phyloP scores from a whole-genome alignment of 1,140 invertebrate species.

The Danaus melanippus region DNA sequence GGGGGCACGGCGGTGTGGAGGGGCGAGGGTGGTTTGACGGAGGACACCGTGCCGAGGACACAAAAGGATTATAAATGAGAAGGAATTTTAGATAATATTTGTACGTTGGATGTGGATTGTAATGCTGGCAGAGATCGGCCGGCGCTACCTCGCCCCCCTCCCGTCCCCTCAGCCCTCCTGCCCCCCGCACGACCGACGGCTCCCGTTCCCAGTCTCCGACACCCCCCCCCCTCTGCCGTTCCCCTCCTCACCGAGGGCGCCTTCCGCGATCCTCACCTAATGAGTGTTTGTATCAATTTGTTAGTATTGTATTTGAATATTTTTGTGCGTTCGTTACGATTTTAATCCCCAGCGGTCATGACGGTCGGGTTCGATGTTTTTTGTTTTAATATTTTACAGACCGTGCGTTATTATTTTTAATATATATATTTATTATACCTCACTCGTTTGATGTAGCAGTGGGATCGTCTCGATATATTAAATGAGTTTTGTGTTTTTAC shows the following conservation, averaged over 20 bases:
- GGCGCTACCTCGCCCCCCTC: constrained; percentile 17
- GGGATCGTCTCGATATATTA: constrained; percentile 49
- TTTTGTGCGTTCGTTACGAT: constrained; percentile 67
- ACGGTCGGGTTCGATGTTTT: constrained; percentile 55
- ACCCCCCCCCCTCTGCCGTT: too few relatives aligned
- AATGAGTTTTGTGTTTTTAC: constrained; percentile 33
- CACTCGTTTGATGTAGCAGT: constrained; percentile 45
- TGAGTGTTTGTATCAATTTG: constrained; percentile 73
- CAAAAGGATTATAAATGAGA: constrained; percentile 73
- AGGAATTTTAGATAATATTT: constrained; percentile 73
- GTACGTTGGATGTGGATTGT: constrained; percentile 70
- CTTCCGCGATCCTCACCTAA: constrained; percentile 63
- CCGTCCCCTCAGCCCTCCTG: constrained; percentile 12
- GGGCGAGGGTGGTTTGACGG: constrained; percentile 41
- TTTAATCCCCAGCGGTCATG: constrained; percentile 64
- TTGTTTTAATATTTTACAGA: constrained; percentile 55
- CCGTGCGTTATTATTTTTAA: constrained; percentile 13
- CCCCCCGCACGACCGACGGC: constrained; percentile 11
- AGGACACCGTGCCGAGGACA: constrained; percentile 68
- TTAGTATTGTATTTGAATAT: constrained; percentile 72
- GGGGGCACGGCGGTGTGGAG: constrained; percentile 27
- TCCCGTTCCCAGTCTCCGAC: too few relatives aligned
- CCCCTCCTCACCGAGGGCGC: constrained; percentile 22
- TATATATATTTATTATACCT: constrained; percentile 38
- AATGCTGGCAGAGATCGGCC: constrained; percentile 61